Evolutionary conservation across 2,888 invertebrate genomes (phyloP), one percentile per base, ranked within the genome.

Genomic region (Yponomeuta malinellus): DNA sequence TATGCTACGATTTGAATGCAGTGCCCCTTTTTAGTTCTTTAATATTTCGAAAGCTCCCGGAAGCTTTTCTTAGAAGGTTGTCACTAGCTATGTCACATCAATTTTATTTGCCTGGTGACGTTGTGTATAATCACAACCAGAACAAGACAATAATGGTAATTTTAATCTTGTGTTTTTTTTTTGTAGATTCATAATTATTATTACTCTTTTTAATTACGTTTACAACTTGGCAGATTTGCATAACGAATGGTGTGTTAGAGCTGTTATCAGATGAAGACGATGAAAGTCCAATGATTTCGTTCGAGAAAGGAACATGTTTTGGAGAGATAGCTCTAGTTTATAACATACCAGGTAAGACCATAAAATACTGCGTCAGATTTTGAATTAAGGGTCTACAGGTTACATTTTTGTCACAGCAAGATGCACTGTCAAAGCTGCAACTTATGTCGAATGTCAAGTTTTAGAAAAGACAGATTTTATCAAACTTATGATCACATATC

Each of bases 361-460:
- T 15, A 15, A 59, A 59, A 59, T 59, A 43, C 37, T 37, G 43
- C 43, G 9, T 43, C 8, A 43, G 6, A 43, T 43, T 43, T 43
- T 43, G 4, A 43, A 5, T 43, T 43, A 43, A 43, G 1, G 43
- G 43, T 43, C 15, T 15, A 59, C 15, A 1, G 12, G 12, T 15
- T 15, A 59, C 3, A 15, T 59, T 59, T 5, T 29, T 23, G 9
- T 33, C 9, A 10, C 75, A 92, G 90, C 93, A 8, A 86, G 92
- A 74, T 90, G 93, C 69, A 91, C 93, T 63, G 89, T 93, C 4
- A 90, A 90, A 82, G 93, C 93, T 29, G 89, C 91, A 5, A 88
- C 88, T 23, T 93, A 93, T 72, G 91, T 92, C 0, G 93, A 93
- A 81, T 89, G 93, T 73, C 92, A 93, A 83, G 90, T 90, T n/a